These are phyloP conservation scores for Elachura formosa DNA, from an alignment of 2,113 vertebrate genomes.

Conservation along the genomic window DNA sequence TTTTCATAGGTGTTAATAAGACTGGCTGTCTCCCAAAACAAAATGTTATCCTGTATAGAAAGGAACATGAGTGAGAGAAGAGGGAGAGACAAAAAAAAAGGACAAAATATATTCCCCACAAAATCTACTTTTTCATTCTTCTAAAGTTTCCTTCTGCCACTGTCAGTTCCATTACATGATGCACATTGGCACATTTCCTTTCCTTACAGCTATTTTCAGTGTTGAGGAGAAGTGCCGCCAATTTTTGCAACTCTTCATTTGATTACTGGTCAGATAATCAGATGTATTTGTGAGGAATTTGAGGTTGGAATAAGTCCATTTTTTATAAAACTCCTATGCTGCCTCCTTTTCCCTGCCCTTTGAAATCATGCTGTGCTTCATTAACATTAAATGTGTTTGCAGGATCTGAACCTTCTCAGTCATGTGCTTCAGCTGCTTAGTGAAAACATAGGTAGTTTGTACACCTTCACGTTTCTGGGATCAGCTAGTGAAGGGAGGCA, in stretches of 20 bases:
- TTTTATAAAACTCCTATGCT: background rate
- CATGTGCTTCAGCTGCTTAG: background rate
- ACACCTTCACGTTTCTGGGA: background rate
- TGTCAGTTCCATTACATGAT: background rate
- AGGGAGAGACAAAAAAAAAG: no score
- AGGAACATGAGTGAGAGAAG: background rate
- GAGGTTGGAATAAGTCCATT: background rate
- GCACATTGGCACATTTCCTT: accelerated
- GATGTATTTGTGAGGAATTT: background rate
- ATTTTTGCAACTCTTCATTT: background rate
- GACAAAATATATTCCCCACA: background rate
- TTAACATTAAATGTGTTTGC: background rate
- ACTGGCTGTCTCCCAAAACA: background rate
- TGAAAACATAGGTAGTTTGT: background rate
- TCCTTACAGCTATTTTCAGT: background rate
- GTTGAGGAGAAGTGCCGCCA: background rate
- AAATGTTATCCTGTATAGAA: background rate
- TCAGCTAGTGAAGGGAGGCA: background rate
- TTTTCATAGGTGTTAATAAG: background rate
- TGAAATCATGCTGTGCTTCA: background rate
- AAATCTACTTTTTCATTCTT: background rate
- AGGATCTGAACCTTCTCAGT: background rate
- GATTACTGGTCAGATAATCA: background rate
- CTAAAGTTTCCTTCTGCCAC: background rate
- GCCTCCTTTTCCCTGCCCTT: background rate